A percentile compares a stretch with the other conserved stretches of the same genome.
Evolutionary conservation across 1,140 invertebrate species (phyloP).

Genomic region (Trialeurodes vaporariorum): DNA sequence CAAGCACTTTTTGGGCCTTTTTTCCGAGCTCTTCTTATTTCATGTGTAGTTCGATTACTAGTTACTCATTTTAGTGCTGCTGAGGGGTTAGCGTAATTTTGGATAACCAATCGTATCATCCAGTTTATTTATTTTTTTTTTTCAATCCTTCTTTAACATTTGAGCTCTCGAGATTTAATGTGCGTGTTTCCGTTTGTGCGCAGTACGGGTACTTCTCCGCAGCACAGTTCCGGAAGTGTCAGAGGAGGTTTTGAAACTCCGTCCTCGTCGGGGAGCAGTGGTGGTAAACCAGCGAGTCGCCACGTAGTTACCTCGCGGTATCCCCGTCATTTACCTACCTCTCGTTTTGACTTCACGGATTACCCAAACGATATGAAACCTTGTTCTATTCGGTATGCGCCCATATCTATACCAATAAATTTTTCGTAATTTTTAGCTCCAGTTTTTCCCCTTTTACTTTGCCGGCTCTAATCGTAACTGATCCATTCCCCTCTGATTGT

Average conservation of each 20-base stretch:
- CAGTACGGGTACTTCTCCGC: conserved; percentile 18
- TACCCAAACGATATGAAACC: conserved; percentile 12
- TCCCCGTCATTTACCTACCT: conserved; percentile 15
- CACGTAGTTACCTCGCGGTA: background rate
- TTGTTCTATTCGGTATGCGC: conserved; percentile 6
- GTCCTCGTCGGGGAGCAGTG: conserved; percentile 26
- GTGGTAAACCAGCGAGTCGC: conserved; percentile 12
- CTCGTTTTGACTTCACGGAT: conserved; percentile 20
- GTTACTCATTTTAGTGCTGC: too few species aligned
- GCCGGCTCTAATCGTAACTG: too few species aligned
- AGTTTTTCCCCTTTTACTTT: too few species aligned
- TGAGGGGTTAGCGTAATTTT: too few species aligned
- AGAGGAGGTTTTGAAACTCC: conserved; percentile 26
- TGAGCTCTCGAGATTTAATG: background rate
- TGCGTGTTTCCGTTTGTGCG: background rate
- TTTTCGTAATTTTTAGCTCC: too few species aligned
- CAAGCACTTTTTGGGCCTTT: too few species aligned
- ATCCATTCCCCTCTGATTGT: too few species aligned
- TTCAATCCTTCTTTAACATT: conserved; percentile 3
- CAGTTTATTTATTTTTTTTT: too few species aligned
- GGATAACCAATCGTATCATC: too few species aligned
- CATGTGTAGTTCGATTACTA: too few species aligned
- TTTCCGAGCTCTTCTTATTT: too few species aligned
- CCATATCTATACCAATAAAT: too few species aligned
- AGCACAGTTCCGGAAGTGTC: conserved; percentile 9